A percentile compares a stretch with the other conserved stretches of the same genome.
Conservation (phyloP, 2,888 invertebrate species). For the Heliconius ismenius region DNA sequence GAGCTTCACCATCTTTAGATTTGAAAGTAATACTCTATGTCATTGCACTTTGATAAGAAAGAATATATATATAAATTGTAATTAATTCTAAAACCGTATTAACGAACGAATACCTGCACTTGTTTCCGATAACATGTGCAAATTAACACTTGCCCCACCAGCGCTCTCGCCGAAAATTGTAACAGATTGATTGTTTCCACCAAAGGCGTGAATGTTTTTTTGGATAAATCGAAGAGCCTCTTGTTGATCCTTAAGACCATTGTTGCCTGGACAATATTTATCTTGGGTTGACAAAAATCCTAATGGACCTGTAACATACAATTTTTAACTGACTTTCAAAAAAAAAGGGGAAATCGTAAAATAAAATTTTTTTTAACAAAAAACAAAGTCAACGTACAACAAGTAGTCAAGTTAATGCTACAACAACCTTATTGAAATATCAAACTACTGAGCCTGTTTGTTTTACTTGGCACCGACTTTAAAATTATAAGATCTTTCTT, state of each 20-base stretch:
- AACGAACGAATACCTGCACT: conserved; percentile 67
- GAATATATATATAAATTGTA: not conserved
- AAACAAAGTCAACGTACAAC: no score
- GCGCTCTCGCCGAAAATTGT: conserved; percentile 88
- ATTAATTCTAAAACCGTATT: not conserved
- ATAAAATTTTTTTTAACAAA: no score
- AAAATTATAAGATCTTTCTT: no score
- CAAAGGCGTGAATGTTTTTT: conserved; percentile 82
- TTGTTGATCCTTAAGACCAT: conserved; percentile 85
- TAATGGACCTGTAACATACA: conserved; percentile 73
- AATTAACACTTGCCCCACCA: conserved; percentile 85
- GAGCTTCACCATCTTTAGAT: no score
- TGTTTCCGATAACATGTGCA: conserved; percentile 85
- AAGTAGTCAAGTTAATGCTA: no score
- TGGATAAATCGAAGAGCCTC: conserved; percentile 84
- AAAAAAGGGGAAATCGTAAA: no score
- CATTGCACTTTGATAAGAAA: not conserved
- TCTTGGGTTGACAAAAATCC: conserved; percentile 86
- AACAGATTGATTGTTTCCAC: conserved; percentile 84
- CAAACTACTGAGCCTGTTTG: no score
- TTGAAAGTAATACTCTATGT: not conserved
- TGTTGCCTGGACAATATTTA: conserved; percentile 84
- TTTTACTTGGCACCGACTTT: no score
- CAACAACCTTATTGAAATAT: no score
- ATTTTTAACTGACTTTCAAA: no score